Evolutionary conservation across 1,140 invertebrate genomes (phyloP).

Genomic region (Hetaerina americana): DNA sequence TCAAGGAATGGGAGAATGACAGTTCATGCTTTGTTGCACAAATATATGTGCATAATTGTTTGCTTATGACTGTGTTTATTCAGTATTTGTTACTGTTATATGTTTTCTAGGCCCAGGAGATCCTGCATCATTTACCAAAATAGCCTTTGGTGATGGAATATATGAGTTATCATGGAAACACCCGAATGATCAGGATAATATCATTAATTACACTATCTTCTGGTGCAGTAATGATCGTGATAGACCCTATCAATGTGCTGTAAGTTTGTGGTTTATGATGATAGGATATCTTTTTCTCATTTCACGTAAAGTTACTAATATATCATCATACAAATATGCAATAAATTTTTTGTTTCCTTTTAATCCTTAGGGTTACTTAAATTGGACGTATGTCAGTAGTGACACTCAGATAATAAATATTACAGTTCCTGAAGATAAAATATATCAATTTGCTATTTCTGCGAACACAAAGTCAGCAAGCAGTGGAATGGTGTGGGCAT

Average conservation of each 20-base stretch:
- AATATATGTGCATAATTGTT: too few species aligned
- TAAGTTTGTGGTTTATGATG: conserved; percentile 23
- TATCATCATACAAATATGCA: too few species aligned
- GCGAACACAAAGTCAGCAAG: conserved; percentile 45
- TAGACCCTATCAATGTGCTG: conserved; percentile 42
- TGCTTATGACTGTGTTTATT: too few species aligned
- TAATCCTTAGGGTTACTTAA: conserved; percentile 35
- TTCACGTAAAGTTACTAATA: background rate
- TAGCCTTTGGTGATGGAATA: conserved; percentile 45
- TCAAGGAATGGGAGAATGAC: too few species aligned
- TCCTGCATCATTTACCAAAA: conserved; percentile 48
- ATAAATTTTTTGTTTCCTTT: conserved; percentile 11
- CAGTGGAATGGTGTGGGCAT: conserved; percentile 65
- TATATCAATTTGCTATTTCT: conserved; percentile 56
- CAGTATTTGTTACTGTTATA: conserved; percentile 3
- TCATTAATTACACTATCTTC: conserved; percentile 54
- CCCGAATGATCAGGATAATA: conserved; percentile 25
- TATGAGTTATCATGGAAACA: conserved; percentile 59
- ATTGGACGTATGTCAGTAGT: conserved; percentile 39
- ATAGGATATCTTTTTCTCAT: conserved; percentile 5
- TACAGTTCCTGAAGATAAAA: conserved; percentile 31
- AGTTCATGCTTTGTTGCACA: too few species aligned
- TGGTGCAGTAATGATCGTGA: conserved; percentile 51
- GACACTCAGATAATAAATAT: conserved; percentile 33
- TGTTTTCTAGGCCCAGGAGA: conserved; percentile 30